Evolutionary conservation across 1,140 invertebrate genomes (phyloP), one percentile per base, ranked within the genome.

Genomic region (Laodelphax striatellus): DNA sequence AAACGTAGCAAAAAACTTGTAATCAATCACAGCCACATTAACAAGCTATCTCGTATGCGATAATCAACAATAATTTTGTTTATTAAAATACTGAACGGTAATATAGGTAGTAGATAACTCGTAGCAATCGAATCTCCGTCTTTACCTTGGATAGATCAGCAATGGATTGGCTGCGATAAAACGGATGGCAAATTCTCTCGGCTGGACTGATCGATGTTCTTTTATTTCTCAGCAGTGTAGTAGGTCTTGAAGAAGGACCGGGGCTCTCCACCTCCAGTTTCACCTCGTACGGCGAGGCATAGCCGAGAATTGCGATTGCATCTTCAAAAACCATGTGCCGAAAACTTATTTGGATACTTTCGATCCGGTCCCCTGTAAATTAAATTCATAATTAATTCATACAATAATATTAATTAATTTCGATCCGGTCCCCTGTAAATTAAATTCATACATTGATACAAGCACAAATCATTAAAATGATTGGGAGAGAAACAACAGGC

Each of bases 281-380:
- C 1, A 92, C 85, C 64, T 90, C 90, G 68, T 95, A 94, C 0
- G 92, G 92, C n/a, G 91, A 94, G 1, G 92, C 91, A 62, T 93
- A 91, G 57, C 88, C 90, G 5, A 96, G 74, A 62, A 96, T 91
- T 1, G 88, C 87, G 41, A 94, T 72, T 0, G 92, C 92, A 68
- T 96, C 92, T 72, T 94, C 90, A 69, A 90, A 86, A 0, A 92
- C 90, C 76, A 94, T 93, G 58, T 88, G 88, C 43, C 86, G 80
- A 69, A 93, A 92, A 62, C 85, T 89, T 22, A 94, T 90, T 38
- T 86, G 90, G 31, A 94, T 83, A 64, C 84, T 86, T 58, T 85
- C 80, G 58, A 96, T 92, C 52, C 87, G 82, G 73, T 94, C 92
- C 62, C 91, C 92, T 93, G 77, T 17, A 79, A 75, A 63, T 22